A percentile compares a stretch with the other conserved stretches of the same genome.
These are phyloP conservation scores for Lasioglossum leucozonium DNA, from an alignment of 2,888 invertebrate species.

Conservation along the genomic window DNA sequence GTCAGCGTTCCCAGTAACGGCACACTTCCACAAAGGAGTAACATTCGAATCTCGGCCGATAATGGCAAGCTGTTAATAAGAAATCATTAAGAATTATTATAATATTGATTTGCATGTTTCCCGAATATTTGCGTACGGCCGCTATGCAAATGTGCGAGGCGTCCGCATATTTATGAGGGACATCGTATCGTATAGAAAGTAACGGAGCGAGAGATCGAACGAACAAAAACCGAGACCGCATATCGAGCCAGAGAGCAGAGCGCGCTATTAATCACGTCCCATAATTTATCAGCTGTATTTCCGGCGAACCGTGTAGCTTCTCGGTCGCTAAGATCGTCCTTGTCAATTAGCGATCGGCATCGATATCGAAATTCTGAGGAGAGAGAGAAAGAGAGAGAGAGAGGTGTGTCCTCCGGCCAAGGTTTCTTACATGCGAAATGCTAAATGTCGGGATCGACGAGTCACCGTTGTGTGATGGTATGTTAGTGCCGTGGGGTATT, in stretches of 20 bases:
- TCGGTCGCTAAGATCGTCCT: not conserved
- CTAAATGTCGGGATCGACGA: constrained; percentile 55
- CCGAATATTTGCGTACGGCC: not conserved
- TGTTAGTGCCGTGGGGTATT: constrained; percentile 42
- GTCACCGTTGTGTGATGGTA: constrained; percentile 41
- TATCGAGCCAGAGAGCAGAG: constrained; percentile 36
- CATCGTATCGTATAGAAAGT: not conserved
- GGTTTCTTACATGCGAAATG: constrained; percentile 36
- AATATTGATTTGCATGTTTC: not conserved
- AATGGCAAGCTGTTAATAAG: not conserved
- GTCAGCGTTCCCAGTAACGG: not conserved
- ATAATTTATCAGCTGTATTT: constrained; percentile 71
- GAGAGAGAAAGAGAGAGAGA: not conserved
- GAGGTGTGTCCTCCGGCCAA: not conserved
- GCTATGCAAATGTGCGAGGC: not conserved
- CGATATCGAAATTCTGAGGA: constrained; percentile 25
- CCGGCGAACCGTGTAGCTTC: constrained; percentile 23
- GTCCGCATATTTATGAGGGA: not conserved
- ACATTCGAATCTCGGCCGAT: not conserved
- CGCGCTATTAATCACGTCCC: constrained; percentile 55
- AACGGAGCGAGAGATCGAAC: not conserved
- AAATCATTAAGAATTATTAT: not conserved
- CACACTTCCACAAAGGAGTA: not conserved
- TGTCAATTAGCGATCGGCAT: constrained; percentile 52
- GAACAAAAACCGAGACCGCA: constrained; percentile 34